These are phyloP conservation scores for Radopholus similis DNA, from an alignment of 1,140 invertebrate genomes.

Conservation along the genomic window DNA sequence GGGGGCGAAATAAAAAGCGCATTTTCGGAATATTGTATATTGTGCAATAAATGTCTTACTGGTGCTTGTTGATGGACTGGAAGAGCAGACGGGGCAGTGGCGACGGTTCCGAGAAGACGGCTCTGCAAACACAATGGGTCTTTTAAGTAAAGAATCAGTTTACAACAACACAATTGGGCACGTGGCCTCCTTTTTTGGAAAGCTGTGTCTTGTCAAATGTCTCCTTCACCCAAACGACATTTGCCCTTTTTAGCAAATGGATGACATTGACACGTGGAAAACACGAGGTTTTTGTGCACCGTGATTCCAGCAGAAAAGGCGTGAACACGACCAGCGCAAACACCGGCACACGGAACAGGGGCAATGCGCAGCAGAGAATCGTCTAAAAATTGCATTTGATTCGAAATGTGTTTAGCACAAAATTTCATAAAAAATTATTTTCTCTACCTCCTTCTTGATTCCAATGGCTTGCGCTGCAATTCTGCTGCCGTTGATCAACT, in stretches of 20 bases:
- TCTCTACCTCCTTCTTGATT: conserved; percentile 39
- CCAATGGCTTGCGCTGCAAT: conserved; percentile 47
- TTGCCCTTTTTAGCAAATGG: no score
- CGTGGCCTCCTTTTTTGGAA: no score
- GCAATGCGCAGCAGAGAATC: conserved; percentile 51
- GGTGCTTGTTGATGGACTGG: conserved; percentile 51
- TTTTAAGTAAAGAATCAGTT: not conserved
- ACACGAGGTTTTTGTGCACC: no score
- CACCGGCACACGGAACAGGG: conserved; percentile 51
- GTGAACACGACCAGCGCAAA: conserved; percentile 52
- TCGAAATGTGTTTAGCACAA: not conserved
- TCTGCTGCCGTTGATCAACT: conserved; percentile 53
- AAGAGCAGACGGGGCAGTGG: conserved; percentile 51
- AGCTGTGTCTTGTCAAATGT: no score
- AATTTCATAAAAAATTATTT: not conserved
- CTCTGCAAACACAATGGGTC: not conserved
- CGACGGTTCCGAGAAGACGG: conserved; percentile 52
- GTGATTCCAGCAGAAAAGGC: conserved; percentile 52
- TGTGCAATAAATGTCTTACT: conserved; percentile 22
- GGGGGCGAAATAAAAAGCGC: not conserved
- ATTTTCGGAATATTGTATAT: conserved; percentile 1
- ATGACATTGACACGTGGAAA: no score
- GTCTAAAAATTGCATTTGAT: conserved; percentile 43
- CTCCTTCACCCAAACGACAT: no score
- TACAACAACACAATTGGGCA: no score